Conservation (phyloP, 2,113 vertebrate species). For the Ammodytes marinus region DNA sequence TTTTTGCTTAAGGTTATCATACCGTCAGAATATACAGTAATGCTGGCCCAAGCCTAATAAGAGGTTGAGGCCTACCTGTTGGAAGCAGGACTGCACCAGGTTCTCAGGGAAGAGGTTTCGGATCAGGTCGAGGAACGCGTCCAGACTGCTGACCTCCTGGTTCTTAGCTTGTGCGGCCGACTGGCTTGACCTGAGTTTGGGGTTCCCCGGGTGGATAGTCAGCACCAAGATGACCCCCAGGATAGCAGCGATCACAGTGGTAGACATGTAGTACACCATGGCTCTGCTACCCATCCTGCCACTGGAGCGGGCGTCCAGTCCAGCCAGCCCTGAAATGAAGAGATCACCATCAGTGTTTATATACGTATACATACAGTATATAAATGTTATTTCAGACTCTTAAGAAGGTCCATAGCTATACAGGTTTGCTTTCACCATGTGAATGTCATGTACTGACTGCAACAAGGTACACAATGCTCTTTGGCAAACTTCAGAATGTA, state of each 20-base stretch:
- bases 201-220: slow-evolving; percentile 89
- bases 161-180: slow-evolving; percentile 44
- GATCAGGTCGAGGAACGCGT: slow-evolving; percentile 90
- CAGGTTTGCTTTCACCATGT: too few relatives aligned
- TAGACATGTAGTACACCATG: slow-evolving; percentile 90
- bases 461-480: too few relatives aligned
- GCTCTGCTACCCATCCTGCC: slow-evolving; percentile 89
- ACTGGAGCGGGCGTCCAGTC: slow-evolving; percentile 88
- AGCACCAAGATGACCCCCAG: slow-evolving; percentile 89
- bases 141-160: slow-evolving; percentile 88
- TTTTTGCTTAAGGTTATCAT: too few relatives aligned
- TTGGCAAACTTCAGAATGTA: too few relatives aligned
- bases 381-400: too few relatives aligned
- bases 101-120: slow-evolving; percentile 91
- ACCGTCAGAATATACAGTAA: too few relatives aligned
- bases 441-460: too few relatives aligned
- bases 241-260: slow-evolving; percentile 86
- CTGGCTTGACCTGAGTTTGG: slow-evolving; percentile 77
- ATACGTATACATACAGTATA: too few relatives aligned
- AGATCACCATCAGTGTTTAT: not conserved
- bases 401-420: too few relatives aligned
- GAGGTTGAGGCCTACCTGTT: slow-evolving; percentile 82
- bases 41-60: not conserved
- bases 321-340: slow-evolving; percentile 84
- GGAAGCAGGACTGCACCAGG: slow-evolving; percentile 88